A percentile compares a stretch with the other conserved stretches of the same genome.
phyloP scores from a whole-genome alignment of 2,797 vertebrate genomes.

The Sus cebifrons region DNA sequence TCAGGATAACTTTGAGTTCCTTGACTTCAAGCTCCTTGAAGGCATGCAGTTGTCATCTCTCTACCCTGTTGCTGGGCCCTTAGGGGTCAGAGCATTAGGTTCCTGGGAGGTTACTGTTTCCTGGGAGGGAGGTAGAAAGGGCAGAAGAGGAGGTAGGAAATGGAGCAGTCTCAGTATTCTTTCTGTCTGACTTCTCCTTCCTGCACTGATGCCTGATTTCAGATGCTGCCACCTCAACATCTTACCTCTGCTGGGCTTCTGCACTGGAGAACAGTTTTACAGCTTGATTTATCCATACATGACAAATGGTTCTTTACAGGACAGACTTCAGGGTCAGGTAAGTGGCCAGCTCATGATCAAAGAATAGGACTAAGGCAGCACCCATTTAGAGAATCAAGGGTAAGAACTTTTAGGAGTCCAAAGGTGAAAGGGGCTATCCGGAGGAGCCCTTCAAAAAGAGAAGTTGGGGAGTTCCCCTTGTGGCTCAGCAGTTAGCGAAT shows the following conservation, averaged over 20 bases:
- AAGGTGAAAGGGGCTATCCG: neutral
- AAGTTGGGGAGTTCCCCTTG: neutral
- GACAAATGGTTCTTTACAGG: slow-evolving; percentile 90
- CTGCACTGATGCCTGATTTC: slow-evolving; percentile 58
- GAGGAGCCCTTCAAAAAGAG: neutral
- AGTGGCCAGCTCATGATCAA: slow-evolving; percentile 28
- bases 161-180: neutral
- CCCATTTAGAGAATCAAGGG: neutral
- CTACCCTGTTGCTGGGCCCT: neutral
- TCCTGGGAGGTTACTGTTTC: neutral
- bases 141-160: neutral
- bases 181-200: slow-evolving; percentile 1
- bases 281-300: slow-evolving; percentile 90
- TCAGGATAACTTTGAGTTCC: neutral
- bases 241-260: slow-evolving; percentile 91
- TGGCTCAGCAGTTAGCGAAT: too few relatives aligned
- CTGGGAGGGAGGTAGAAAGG: neutral
- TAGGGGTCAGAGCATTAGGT: neutral
- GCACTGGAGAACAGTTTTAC: slow-evolving; percentile 84
- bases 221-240: slow-evolving; percentile 91
- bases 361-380: neutral
- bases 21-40: neutral
- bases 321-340: slow-evolving; percentile 89
- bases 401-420: neutral
- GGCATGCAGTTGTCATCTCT: neutral